phyloP scores from a whole-genome alignment of 2,888 invertebrate species.

The Synergus japonicus region DNA sequence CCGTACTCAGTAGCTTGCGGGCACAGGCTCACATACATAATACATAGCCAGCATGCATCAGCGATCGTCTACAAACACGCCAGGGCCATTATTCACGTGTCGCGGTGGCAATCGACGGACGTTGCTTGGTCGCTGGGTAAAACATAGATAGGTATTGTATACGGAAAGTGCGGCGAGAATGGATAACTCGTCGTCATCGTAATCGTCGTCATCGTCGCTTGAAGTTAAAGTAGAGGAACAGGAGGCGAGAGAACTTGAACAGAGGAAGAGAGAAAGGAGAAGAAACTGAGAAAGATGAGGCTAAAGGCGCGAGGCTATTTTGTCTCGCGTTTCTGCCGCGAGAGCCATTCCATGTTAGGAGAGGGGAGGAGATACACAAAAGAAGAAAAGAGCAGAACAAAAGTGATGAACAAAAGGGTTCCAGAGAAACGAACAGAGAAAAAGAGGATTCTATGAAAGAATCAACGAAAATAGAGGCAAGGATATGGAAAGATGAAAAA shows the following conservation, averaged over 20 bases:
- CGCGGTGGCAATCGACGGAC: constrained; percentile 58
- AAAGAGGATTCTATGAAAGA: not conserved
- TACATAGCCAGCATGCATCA: constrained; percentile 28
- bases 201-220: constrained; percentile 47
- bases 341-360: constrained; percentile 54
- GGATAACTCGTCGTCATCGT: constrained; percentile 44
- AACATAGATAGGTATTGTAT: constrained; percentile 36
- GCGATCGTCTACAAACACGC: constrained; percentile 53
- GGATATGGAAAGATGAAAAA: not conserved
- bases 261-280: constrained; percentile 43
- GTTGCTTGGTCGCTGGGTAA: constrained; percentile 52
- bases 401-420: constrained; percentile 1
- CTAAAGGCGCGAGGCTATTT: constrained; percentile 62
- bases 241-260: constrained; percentile 46
- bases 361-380: constrained; percentile 42
- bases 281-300: constrained; percentile 35
- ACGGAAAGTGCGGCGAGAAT: constrained; percentile 49
- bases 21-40: constrained; percentile 14
- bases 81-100: constrained; percentile 65
- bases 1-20: not conserved
- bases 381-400: constrained; percentile 13
- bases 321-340: constrained; percentile 58
- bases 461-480: constrained; percentile 21
- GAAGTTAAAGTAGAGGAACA: constrained; percentile 49
- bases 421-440: constrained; percentile 15